These are phyloP conservation scores for Serranus cabrilla DNA, from an alignment of 2,797 vertebrate genomes.

Conservation along the genomic window DNA sequence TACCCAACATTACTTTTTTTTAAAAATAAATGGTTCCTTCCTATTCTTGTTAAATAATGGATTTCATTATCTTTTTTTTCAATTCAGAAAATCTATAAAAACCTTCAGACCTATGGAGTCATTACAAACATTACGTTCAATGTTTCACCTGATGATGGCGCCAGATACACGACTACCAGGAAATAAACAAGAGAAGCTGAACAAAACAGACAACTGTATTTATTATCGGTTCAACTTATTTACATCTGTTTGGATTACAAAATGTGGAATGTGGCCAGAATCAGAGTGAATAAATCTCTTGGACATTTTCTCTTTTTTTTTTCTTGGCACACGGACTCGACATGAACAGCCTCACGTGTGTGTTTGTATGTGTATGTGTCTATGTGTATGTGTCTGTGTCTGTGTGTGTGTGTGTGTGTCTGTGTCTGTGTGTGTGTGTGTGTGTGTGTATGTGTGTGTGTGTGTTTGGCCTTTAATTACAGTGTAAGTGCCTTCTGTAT, in stretches of 20 bases:
- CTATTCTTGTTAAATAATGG: too few relatives aligned
- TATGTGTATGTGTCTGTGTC: too few relatives aligned
- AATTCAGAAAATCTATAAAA: too few relatives aligned
- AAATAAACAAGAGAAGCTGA: constrained; percentile 37
- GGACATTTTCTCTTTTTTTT: constrained; percentile 6
- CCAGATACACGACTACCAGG: constrained; percentile 47
- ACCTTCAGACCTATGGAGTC: too few relatives aligned
- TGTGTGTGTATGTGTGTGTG: constrained; percentile 3
- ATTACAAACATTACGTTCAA: too few relatives aligned
- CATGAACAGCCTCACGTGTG: constrained; percentile 15
- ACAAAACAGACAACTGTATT: constrained; percentile 73
- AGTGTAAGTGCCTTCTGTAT: constrained; percentile 58
- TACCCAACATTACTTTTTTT: too few relatives aligned
- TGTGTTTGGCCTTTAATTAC: constrained; percentile 49
- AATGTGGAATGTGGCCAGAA: constrained; percentile 78
- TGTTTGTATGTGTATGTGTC: not conserved
- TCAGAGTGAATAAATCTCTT: constrained; percentile 43
- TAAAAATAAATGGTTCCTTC: too few relatives aligned
- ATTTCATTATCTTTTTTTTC: too few relatives aligned
- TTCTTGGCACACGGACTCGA: constrained; percentile 49
- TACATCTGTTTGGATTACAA: constrained; percentile 78
- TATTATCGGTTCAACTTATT: constrained; percentile 78
- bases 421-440: not conserved
- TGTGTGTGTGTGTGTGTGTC: constrained; percentile 24
- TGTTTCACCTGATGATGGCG: constrained; percentile 66